phyloP scores from a whole-genome alignment of 2,888 invertebrate genomes.

The Synanthedon tipuliformis region DNA sequence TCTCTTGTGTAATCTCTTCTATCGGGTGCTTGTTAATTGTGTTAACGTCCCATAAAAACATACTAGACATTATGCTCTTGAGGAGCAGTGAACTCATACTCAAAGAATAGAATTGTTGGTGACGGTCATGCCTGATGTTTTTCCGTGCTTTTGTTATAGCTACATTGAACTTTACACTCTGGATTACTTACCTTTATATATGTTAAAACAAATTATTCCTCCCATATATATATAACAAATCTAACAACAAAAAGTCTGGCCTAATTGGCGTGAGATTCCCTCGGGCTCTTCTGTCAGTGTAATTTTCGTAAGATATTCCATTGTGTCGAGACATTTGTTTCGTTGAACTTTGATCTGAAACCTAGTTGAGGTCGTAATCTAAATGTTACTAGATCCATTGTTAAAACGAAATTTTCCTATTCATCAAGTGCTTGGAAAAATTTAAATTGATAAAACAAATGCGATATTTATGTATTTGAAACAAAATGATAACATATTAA shows the following conservation, averaged over 20 bases:
- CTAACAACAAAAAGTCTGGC: neutral
- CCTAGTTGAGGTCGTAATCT: neutral
- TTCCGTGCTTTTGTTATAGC: too few species aligned
- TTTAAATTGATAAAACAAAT: neutral
- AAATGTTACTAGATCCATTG: neutral
- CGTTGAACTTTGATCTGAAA: slow-evolving; percentile 5
- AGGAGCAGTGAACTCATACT: too few species aligned
- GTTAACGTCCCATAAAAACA: slow-evolving; percentile 4
- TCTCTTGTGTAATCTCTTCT: slow-evolving; percentile 29
- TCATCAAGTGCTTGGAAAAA: neutral
- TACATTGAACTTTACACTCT: too few species aligned
- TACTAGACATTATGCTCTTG: neutral
- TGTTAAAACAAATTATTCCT: too few species aligned
- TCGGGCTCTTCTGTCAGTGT: slow-evolving; percentile 13
- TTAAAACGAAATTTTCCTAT: neutral
- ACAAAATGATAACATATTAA: neutral
- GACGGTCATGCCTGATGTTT: too few species aligned
- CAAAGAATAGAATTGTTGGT: too few species aligned
- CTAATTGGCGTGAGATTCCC: neutral
- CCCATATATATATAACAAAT: too few species aligned
- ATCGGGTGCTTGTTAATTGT: slow-evolving; percentile 13
- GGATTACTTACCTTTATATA: too few species aligned
- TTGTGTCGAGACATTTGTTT: slow-evolving; percentile 12
- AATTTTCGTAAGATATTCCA: slow-evolving; percentile 20
- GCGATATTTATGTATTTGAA: neutral